Evolutionary conservation across 2,113 vertebrate genomes (phyloP).

Genomic region (Archocentrus centrarchus): DNA sequence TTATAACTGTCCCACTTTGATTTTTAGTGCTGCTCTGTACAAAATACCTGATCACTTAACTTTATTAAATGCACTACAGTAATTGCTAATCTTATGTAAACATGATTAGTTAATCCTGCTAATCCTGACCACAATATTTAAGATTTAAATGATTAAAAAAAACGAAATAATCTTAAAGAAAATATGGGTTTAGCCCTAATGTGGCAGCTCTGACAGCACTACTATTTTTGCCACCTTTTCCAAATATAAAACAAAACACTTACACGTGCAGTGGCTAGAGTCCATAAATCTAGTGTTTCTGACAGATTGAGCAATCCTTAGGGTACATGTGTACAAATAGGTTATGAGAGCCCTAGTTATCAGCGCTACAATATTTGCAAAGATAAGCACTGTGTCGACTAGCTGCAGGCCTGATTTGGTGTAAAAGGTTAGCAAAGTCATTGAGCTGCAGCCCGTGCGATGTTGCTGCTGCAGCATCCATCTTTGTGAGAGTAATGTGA

Average conservation of each 20-base stretch:
- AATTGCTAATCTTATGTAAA: background rate
- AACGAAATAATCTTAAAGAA: background rate
- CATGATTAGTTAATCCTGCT: background rate
- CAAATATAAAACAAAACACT: slow-evolving; percentile 55
- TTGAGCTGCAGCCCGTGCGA: slow-evolving; percentile 54
- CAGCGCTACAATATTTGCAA: slow-evolving; percentile 59
- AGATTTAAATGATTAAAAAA: no score
- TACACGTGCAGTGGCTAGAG: slow-evolving; percentile 32
- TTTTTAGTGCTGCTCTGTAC: background rate
- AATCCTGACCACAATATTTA: background rate
- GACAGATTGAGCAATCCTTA: slow-evolving; percentile 57
- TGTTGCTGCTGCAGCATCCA: slow-evolving; percentile 55
- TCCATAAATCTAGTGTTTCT: slow-evolving; percentile 50
- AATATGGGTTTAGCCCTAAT: background rate
- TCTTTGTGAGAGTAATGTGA: slow-evolving; percentile 68
- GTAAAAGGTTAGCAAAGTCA: slow-evolving; percentile 73
- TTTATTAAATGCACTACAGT: background rate
- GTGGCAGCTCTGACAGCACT: background rate
- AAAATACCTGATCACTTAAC: background rate
- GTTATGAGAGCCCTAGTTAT: slow-evolving; percentile 66
- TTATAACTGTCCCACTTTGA: background rate
- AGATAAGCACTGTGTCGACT: slow-evolving; percentile 72
- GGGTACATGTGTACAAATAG: slow-evolving; percentile 62
- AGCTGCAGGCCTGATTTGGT: slow-evolving; percentile 58
- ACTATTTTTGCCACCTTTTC: slow-evolving; percentile 52